Evolutionary conservation across 2,888 invertebrate genomes (phyloP).

Genomic region (Agriopis marginaria): DNA sequence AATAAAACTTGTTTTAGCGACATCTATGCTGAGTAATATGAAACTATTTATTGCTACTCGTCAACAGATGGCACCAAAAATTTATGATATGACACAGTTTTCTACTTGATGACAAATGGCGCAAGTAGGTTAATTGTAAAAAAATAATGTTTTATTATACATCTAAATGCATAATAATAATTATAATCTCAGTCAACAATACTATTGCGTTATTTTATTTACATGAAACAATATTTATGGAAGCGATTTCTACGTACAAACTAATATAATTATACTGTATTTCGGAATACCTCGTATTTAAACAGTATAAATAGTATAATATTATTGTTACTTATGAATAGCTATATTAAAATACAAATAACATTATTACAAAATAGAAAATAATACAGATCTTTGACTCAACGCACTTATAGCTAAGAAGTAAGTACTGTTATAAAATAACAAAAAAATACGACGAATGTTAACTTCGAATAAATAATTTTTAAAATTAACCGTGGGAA

Average conservation of each 20-base stretch:
- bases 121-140: constrained; percentile 42
- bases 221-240: constrained; percentile 68
- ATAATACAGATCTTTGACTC: constrained; percentile 87
- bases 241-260: constrained; percentile 73
- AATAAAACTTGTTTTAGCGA: constrained; percentile 35
- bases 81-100: constrained; percentile 19
- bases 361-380: constrained; percentile 85
- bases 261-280: constrained; percentile 74
- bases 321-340: constrained; percentile 65
- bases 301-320: constrained; percentile 77
- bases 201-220: constrained; percentile 73
- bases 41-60: constrained; percentile 38
- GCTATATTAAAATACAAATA: constrained; percentile 76
- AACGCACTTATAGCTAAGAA: constrained; percentile 79
- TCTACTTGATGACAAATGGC: constrained; percentile 63
- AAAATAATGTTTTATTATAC: constrained; percentile 59
- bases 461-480: constrained; percentile 82
- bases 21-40: constrained; percentile 9
- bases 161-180: constrained; percentile 74
- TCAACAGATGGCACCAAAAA: constrained; percentile 47
- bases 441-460: constrained; percentile 73
- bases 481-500: constrained; percentile 69
- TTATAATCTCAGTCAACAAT: constrained; percentile 81
- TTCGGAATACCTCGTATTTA: constrained; percentile 84
- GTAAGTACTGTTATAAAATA: constrained; percentile 78